These are phyloP conservation scores for Drosophila teissieri DNA, from an alignment of 1,140 invertebrate species.

Conservation along the genomic window DNA sequence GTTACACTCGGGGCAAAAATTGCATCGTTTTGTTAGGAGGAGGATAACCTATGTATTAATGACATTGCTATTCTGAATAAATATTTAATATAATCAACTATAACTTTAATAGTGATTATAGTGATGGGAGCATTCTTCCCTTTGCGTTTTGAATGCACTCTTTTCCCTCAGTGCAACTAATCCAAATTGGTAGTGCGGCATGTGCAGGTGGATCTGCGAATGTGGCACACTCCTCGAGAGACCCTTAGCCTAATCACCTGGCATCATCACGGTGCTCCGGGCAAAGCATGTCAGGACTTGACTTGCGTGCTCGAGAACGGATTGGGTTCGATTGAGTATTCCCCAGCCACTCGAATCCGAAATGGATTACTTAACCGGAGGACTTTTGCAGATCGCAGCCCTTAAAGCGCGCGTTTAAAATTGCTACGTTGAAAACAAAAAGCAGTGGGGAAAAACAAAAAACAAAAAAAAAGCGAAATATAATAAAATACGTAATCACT, in stretches of 20 bases:
- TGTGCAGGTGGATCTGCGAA: slow-evolving; percentile 12
- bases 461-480: not conserved
- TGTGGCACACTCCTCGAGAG: slow-evolving; percentile 50
- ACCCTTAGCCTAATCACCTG: slow-evolving; percentile 58
- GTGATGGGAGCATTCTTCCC: no score
- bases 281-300: slow-evolving; percentile 50
- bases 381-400: slow-evolving; percentile 3
- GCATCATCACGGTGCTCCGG: slow-evolving; percentile 37
- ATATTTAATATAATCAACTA: no score
- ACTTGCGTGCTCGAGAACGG: slow-evolving; percentile 34
- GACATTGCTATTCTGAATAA: no score
- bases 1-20: slow-evolving; percentile 13
- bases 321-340: slow-evolving; percentile 32
- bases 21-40: no score
- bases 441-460: not conserved
- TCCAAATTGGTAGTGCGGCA: slow-evolving; percentile 11
- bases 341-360: slow-evolving; percentile 7
- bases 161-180: slow-evolving; percentile 19
- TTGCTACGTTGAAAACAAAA: slow-evolving; percentile 5
- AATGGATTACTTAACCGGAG: slow-evolving; percentile 31
- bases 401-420: slow-evolving; percentile 17
- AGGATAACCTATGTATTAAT: no score
- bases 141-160: no score
- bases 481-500: slow-evolving; percentile 57
- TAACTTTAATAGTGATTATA: no score